Evolutionary conservation across 2,888 invertebrate species (phyloP).

Genomic region (Pyrochroa serraticornis): DNA sequence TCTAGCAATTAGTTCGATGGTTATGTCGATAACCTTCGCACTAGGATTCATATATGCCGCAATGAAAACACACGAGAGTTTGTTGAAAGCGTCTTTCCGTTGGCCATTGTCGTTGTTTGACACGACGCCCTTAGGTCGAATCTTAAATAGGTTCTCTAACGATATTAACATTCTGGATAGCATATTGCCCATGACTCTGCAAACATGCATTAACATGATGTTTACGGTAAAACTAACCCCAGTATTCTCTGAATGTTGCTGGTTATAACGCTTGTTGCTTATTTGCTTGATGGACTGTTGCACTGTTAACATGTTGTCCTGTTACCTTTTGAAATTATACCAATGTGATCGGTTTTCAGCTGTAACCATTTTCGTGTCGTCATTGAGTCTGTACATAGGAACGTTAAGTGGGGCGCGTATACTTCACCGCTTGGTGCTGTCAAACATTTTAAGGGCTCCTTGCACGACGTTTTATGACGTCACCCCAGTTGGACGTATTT

Average conservation of each 20-base stretch:
- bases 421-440: conserved; percentile 70
- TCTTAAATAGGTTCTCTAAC: conserved; percentile 66
- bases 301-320: conserved; percentile 15
- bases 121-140: conserved; percentile 67
- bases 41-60: conserved; percentile 48
- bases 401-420: conserved; percentile 66
- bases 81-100: conserved; percentile 60
- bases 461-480: conserved; percentile 78
- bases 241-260: neutral
- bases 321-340: conserved; percentile 6
- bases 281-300: conserved; percentile 20
- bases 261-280: conserved; percentile 5
- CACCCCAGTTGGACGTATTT: conserved; percentile 78
- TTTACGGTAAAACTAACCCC: conserved; percentile 56
- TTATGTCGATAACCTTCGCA: conserved; percentile 15
- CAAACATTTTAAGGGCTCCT: conserved; percentile 70
- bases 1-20: conserved; percentile 18
- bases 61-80: conserved; percentile 56
- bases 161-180: conserved; percentile 65
- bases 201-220: conserved; percentile 55
- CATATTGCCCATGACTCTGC: conserved; percentile 55
- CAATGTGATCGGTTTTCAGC: conserved; percentile 59
- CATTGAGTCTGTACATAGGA: conserved; percentile 71
- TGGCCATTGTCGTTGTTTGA: conserved; percentile 68
- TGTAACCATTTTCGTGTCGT: conserved; percentile 68